These are phyloP conservation scores for Branchellion lobata DNA, from an alignment of 2,888 invertebrate species.

Conservation along the genomic window DNA sequence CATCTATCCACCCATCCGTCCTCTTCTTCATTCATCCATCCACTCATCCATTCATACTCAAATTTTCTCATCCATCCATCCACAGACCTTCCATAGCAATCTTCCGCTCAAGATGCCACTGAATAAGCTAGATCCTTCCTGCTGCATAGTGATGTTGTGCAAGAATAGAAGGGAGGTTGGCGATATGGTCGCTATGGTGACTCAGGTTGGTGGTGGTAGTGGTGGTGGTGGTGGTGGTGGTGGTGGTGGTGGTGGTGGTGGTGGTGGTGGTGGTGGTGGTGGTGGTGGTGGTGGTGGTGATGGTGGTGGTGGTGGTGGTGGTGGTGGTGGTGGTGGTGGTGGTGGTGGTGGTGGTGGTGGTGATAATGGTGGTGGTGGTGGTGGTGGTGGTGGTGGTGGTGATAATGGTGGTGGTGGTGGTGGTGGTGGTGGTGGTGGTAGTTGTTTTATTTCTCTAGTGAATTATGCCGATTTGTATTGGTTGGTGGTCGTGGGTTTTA, in stretches of 20 bases:
- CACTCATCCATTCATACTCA: not conserved
- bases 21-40: not conserved
- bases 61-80: not conserved
- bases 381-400: not conserved
- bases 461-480: too few species aligned
- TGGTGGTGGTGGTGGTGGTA: too few species aligned
- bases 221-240: not conserved
- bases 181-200: constrained; percentile 66
- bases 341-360: not conserved
- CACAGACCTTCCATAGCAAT: constrained; percentile 77
- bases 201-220: constrained; percentile 51
- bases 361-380: not conserved
- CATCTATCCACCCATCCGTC: not conserved
- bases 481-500: too few species aligned
- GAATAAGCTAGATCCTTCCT: constrained; percentile 86
- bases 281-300: not conserved
- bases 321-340: not conserved
- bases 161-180: constrained; percentile 70
- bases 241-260: not conserved
- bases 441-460: too few species aligned
- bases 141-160: constrained; percentile 86
- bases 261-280: not conserved
- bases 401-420: not conserved
- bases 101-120: constrained; percentile 82
- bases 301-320: not conserved